Base-by-base conservation (phyloP, 2,113 vertebrate species). In the Murina feae region DNA sequence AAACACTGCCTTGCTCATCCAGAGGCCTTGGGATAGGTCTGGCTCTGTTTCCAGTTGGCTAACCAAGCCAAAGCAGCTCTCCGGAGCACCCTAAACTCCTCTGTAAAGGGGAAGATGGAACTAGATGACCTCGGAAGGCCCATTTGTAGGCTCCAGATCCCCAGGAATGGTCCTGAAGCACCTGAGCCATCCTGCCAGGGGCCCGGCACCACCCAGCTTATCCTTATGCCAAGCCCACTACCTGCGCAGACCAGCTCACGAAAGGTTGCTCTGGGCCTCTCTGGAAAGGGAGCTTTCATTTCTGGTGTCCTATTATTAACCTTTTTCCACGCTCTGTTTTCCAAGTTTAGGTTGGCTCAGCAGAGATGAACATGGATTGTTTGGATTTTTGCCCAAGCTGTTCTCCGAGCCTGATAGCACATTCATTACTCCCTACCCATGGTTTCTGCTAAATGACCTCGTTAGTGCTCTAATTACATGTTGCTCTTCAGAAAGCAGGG, bases 381-480 rank as follows among this genome's bases (percentile, higher is more conserved):
- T n/a, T 93, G 96, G 96, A 97, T 92, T 97, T 97, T 47, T 97
- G 96, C 96, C 94, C 88, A 94, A 95, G 83, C 47, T 86, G 94
- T 96, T 98, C 97, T 95, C 91, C 16, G 63, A 97, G 90, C 86
- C 96, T 76, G 96, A 97, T 97, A 94, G 81, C 90, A 97, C 96
- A 87, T 93, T 91, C 76, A 95, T 89, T 95, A 94, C 89, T 96
- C 87, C 97, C 95, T 90, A 87, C 96, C 97, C 94, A 89, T 97
- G 95, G 97, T 96, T 97, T 92, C 96, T 97, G 96, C 96, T 97
- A 96, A 97, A 96, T 97, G 96, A 97, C 97, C 97, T 97, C 96
- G 95, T 97, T 97, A 97, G 96, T 96, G 94, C 95, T 97, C 88
- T 97, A 97, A 97, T 97, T 97, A 96, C 97, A 97, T 95, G 97